phyloP scores from a whole-genome alignment of 2,797 vertebrate species.

The Pangasius sanitwongsei region DNA sequence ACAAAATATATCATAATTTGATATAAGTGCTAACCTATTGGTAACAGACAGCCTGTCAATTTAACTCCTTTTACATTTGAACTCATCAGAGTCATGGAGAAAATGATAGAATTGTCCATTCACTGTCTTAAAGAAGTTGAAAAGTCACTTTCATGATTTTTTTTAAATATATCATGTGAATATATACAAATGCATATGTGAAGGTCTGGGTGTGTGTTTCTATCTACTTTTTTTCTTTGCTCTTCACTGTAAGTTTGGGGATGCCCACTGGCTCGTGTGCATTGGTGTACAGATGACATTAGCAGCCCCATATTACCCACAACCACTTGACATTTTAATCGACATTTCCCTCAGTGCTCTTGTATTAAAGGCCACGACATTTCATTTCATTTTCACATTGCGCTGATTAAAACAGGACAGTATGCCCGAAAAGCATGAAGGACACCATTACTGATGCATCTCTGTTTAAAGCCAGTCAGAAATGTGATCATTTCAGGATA shows the following conservation, averaged over 20 bases:
- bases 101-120: not conserved
- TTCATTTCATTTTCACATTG: conserved; percentile 85
- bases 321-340: conserved; percentile 86
- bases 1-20: not conserved
- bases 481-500: not conserved
- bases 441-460: conserved; percentile 62
- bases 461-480: conserved; percentile 33
- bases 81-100: not conserved
- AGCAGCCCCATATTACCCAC: conserved; percentile 75
- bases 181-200: conserved; percentile 61
- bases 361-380: conserved; percentile 84
- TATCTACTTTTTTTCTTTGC: conserved; percentile 72
- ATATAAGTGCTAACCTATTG: conserved; percentile 3
- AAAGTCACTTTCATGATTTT: not conserved
- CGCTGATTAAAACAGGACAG: conserved; percentile 82
- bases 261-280: conserved; percentile 72
- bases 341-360: conserved; percentile 82
- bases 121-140: not conserved
- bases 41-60: conserved; percentile 6
- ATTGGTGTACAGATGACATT: conserved; percentile 72
- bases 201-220: conserved; percentile 73
- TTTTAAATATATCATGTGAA: not conserved
- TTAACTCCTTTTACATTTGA: not conserved
- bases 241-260: conserved; percentile 69
- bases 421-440: conserved; percentile 69